These are phyloP conservation scores for Eospalax fontanierii DNA, from an alignment of 2,797 vertebrate species.

Conservation along the genomic window DNA sequence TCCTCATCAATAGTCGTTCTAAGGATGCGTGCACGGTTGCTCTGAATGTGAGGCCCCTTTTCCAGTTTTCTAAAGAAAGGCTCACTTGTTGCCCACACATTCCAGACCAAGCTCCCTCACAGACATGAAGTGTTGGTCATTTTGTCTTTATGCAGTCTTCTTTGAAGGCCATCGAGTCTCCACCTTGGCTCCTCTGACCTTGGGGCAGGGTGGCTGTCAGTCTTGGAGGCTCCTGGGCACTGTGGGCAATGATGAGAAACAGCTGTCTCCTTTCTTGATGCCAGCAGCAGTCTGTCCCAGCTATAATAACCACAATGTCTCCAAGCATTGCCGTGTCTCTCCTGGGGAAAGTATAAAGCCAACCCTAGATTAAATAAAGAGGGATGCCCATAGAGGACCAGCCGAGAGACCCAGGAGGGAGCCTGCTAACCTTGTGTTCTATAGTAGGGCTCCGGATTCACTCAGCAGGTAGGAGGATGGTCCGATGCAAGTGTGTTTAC, in stretches of 20 bases:
- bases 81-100: background rate
- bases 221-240: accelerated
- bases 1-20: accelerated
- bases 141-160: accelerated
- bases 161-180: accelerated
- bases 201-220: accelerated
- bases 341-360: background rate
- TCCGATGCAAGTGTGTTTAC: accelerated
- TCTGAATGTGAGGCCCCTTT: background rate
- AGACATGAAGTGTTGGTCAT: background rate
- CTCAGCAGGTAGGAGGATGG: background rate
- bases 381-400: too few species aligned
- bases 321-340: background rate
- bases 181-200: accelerated
- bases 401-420: background rate
- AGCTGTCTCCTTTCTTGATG: accelerated
- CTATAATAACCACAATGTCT: background rate
- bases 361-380: background rate
- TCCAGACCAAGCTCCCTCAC: background rate
- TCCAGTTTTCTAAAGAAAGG: background rate
- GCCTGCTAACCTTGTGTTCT: background rate
- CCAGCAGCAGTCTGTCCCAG: background rate
- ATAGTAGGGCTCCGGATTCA: background rate
- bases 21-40: background rate
- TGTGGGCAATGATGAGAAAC: accelerated